phyloP scores from a whole-genome alignment of 2,888 invertebrate species.

The Mesorhabditis spiculigera region DNA sequence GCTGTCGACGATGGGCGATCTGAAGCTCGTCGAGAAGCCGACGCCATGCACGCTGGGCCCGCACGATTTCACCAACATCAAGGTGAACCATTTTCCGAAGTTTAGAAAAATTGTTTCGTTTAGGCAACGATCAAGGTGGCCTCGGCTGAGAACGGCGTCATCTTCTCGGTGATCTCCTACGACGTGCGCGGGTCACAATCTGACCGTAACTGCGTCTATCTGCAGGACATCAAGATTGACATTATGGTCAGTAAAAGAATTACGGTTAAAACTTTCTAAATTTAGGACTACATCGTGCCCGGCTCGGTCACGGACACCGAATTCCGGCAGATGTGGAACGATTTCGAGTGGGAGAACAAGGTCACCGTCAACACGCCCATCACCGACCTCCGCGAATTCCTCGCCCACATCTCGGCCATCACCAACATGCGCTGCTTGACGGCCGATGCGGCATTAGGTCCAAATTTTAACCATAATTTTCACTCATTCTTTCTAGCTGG shows the following conservation, averaged over 20 bases:
- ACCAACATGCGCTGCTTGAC: conserved; percentile 99
- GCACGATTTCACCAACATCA: conserved; percentile 93
- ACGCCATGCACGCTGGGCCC: conserved; percentile 91
- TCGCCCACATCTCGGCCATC: conserved; percentile 83
- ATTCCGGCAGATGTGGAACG: conserved; percentile 99
- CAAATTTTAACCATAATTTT: conserved; percentile 51
- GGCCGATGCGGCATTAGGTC: conserved; percentile 71
- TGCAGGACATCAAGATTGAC: conserved; percentile 98
- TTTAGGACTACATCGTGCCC: conserved; percentile 94
- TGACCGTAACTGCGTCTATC: conserved; percentile 91
- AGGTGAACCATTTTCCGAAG: conserved; percentile 68
- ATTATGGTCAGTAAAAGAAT: conserved; percentile 41
- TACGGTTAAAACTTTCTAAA: no score
- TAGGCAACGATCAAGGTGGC: conserved; percentile 70
- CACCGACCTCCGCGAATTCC: conserved; percentile 84
- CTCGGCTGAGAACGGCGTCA: conserved; percentile 98
- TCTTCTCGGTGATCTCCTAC: conserved; percentile 98
- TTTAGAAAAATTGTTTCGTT: neutral
- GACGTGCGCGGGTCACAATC: conserved; percentile 88
- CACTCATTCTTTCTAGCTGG: conserved; percentile 63
- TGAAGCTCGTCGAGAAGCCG: conserved; percentile 96
- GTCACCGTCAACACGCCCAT: conserved; percentile 86
- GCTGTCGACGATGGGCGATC: conserved; percentile 83
- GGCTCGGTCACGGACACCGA: conserved; percentile 84
- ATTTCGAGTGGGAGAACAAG: conserved; percentile 99